Evolutionary conservation across 37 sponge, comb jelly and placozoan species (phyloP).

Genomic region (Chondrosia reniformis): DNA sequence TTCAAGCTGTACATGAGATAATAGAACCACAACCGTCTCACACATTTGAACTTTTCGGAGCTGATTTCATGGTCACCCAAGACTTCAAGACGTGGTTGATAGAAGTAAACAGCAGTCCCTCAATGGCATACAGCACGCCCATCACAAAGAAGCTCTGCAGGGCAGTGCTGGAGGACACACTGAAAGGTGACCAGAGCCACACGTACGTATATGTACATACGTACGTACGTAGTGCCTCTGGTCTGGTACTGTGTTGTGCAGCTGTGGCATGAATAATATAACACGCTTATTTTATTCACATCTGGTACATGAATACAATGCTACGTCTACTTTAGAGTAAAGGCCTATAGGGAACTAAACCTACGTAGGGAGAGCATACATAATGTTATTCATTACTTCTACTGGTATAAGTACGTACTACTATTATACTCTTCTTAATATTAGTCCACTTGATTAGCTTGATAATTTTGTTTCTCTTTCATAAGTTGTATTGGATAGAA

Average conservation of each 20-base stretch:
- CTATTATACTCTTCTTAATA: no score
- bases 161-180: constrained; percentile 72
- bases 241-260: background rate
- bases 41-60: constrained; percentile 93
- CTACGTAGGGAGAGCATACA: background rate
- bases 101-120: constrained; percentile 95
- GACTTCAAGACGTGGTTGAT: constrained; percentile 92
- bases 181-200: constrained; percentile 4
- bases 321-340: no score
- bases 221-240: no score
- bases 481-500: no score
- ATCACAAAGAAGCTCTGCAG: constrained; percentile 86
- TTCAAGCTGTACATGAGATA: constrained; percentile 77
- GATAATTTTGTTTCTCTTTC: no score
- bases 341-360: no score
- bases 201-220: no score
- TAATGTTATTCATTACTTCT: background rate
- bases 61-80: constrained; percentile 91
- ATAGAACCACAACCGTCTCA: constrained; percentile 37
- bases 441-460: no score
- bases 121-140: constrained; percentile 76
- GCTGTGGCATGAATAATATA: constrained; percentile 22
- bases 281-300: background rate
- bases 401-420: background rate
- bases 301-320: background rate